These are phyloP conservation scores for Rhinella marina DNA, from an alignment of 2,797 vertebrate genomes.

Conservation along the genomic window DNA sequence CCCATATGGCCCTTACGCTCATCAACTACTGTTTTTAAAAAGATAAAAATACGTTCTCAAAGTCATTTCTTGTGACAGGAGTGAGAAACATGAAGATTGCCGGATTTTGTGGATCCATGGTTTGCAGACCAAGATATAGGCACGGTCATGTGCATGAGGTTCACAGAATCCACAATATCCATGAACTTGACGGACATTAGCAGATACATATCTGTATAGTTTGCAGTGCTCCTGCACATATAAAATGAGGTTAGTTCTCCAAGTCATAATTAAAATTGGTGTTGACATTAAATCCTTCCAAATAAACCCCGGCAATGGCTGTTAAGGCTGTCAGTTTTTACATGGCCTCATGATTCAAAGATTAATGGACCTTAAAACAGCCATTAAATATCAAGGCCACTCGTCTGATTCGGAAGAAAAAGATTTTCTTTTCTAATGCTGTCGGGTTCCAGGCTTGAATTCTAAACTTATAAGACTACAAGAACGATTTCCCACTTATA, in stretches of 20 bases:
- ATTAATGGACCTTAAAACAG: constrained; percentile 82
- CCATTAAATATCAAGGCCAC: constrained; percentile 75
- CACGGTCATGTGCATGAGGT: no score
- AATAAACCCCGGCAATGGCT: constrained; percentile 73
- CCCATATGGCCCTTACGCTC: no score
- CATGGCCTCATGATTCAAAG: constrained; percentile 78
- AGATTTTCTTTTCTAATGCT: constrained; percentile 68
- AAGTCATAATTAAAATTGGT: constrained; percentile 75
- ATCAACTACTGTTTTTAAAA: no score
- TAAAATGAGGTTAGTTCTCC: constrained; percentile 67
- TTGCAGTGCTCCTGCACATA: constrained; percentile 63
- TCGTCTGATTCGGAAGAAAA: constrained; percentile 71
- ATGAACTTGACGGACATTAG: background rate
- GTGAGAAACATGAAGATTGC: no score
- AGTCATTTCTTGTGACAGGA: no score
- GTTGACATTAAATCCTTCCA: constrained; percentile 74
- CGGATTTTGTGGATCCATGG: no score
- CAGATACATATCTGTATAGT: constrained; percentile 52
- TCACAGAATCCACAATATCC: background rate
- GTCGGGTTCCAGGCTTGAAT: constrained; percentile 70
- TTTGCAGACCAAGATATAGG: no score
- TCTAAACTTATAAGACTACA: constrained; percentile 73
- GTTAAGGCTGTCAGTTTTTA: constrained; percentile 78
- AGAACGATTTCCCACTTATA: constrained; percentile 72
- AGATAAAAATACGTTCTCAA: no score